Percentiles rank a stretch among this genome's conserved stretches.
Evolutionary conservation across 2,888 invertebrate species (phyloP).

Genomic region (Macrophya annulata): DNA sequence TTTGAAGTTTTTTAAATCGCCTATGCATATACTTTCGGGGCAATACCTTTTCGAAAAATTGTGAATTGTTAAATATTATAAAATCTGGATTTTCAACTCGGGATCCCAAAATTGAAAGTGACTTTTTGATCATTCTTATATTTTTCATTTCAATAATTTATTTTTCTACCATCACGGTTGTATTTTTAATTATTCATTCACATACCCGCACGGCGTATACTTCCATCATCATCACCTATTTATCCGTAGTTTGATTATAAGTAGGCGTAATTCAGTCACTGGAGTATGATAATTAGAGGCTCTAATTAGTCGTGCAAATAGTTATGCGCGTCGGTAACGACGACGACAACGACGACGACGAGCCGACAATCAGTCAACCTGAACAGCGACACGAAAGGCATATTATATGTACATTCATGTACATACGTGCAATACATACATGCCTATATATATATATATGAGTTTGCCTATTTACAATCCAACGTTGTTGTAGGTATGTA

Average conservation of each 20-base stretch:
- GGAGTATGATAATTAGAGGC: constrained; percentile 26
- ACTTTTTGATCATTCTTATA: too few species aligned
- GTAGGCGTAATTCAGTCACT: constrained; percentile 30
- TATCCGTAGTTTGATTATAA: constrained; percentile 20
- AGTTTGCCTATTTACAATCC: background rate
- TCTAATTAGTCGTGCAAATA: constrained; percentile 48
- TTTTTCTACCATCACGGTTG: background rate
- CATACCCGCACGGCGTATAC: too few species aligned
- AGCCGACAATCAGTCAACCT: constrained; percentile 27
- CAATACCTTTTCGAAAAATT: too few species aligned
- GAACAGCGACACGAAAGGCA: constrained; percentile 6
- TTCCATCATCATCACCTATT: background rate
- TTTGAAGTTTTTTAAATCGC: too few species aligned
- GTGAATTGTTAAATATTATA: too few species aligned
- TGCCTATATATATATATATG: background rate
- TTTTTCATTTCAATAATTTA: too few species aligned
- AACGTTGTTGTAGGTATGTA: background rate
- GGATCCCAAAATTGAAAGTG: background rate
- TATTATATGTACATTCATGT: background rate
- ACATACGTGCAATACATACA: background rate
- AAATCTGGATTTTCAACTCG: too few species aligned
- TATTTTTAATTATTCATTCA: background rate
- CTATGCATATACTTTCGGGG: too few species aligned
- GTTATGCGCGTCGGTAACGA: background rate
- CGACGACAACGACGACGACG: background rate